phyloP scores from a whole-genome alignment of 2,888 invertebrate species.

The Coleophora deauratella region DNA sequence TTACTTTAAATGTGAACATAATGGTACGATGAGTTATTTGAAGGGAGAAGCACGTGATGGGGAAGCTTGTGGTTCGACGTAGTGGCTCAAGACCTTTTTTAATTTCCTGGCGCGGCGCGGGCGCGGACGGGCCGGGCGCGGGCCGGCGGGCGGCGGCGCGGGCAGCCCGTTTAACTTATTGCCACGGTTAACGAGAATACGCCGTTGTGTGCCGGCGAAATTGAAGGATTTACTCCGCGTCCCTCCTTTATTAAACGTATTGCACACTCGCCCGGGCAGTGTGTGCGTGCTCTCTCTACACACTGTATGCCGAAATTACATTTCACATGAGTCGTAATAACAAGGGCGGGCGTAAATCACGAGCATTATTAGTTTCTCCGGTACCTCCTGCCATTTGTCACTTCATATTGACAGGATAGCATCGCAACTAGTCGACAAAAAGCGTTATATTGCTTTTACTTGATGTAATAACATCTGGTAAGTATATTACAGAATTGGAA shows the following conservation, averaged over 20 bases:
- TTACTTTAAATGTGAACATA: constrained; percentile 5
- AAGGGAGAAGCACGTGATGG: constrained; percentile 4
- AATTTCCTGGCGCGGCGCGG: constrained; percentile 51
- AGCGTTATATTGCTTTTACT: not conserved
- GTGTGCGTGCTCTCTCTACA: constrained; percentile 43
- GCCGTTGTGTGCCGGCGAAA: constrained; percentile 72
- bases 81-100: constrained; percentile 58
- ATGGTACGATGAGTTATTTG: constrained; percentile 8
- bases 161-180: constrained; percentile 70
- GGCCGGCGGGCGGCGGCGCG: constrained; percentile 21
- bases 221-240: constrained; percentile 74
- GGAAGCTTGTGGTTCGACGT: constrained; percentile 25
- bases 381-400: constrained; percentile 63
- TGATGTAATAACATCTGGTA: too few relatives aligned
- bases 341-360: constrained; percentile 72
- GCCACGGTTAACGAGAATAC: constrained; percentile 73
- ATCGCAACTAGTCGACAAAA: constrained; percentile 23
- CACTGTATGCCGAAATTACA: constrained; percentile 70
- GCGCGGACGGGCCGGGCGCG: constrained; percentile 26
- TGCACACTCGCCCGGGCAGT: constrained; percentile 50
- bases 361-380: constrained; percentile 71
- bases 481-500: too few relatives aligned
- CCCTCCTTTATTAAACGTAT: constrained; percentile 74
- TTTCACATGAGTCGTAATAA: constrained; percentile 74
- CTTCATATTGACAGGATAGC: constrained; percentile 51